Percentiles rank a stretch among this genome's conserved stretches.
These are phyloP conservation scores for Chauna torquata DNA, from an alignment of 2,113 vertebrate species.

Conservation along the genomic window DNA sequence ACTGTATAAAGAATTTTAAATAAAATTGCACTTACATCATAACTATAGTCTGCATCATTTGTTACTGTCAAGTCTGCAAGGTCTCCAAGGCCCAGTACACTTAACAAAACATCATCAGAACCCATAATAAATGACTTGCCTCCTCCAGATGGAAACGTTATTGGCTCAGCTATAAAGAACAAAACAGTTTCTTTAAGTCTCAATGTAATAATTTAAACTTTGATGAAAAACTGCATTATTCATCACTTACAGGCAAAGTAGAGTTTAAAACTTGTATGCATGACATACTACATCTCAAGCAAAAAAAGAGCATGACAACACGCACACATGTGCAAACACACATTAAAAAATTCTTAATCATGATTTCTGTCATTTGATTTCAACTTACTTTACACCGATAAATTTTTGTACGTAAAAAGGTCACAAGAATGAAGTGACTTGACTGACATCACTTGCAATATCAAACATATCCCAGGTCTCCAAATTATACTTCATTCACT, in stretches of 20 bases:
- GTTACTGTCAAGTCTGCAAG: constrained; percentile 98
- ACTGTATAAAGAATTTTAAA: constrained; percentile 70
- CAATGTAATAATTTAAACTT: constrained; percentile 53
- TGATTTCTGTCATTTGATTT: background rate
- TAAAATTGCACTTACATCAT: constrained; percentile 91
- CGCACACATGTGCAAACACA: constrained; percentile 25
- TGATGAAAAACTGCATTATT: constrained; percentile 33
- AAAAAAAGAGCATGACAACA: constrained; percentile 29
- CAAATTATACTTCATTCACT: background rate
- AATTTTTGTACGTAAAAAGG: background rate
- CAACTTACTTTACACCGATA: background rate
- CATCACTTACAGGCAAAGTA: constrained; percentile 20
- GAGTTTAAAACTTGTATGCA: background rate
- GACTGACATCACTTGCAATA: background rate
- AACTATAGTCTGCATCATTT: constrained; percentile 98
- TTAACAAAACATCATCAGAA: constrained; percentile 94
- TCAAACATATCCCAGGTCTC: background rate
- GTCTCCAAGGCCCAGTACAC: constrained; percentile 95
- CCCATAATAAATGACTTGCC: constrained; percentile 98
- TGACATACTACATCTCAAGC: background rate
- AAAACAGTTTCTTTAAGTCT: constrained; percentile 77
- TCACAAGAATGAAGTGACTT: background rate
- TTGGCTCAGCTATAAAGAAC: constrained; percentile 89
- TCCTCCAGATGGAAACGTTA: constrained; percentile 90
- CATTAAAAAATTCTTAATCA: background rate